Base-by-base conservation (phyloP, 1,140 invertebrate species). In the Bathynomus jamesi region DNA sequence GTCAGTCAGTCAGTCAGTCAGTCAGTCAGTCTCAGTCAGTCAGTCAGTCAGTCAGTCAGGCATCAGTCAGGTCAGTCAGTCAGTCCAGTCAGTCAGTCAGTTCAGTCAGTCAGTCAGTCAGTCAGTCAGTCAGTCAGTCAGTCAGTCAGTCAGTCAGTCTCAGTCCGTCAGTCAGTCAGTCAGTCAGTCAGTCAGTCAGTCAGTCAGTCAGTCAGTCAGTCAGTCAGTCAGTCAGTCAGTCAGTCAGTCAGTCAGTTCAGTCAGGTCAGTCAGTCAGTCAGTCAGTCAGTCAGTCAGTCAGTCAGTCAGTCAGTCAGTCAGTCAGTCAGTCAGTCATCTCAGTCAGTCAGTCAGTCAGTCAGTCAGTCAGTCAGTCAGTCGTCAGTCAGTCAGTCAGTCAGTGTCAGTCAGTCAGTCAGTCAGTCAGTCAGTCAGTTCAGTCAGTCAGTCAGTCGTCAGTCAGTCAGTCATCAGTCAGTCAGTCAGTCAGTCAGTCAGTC, bases 31-130 rank as follows among this genome's bases (percentile, higher is more conserved):
- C 62, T 63, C 62, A 63, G 62, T 63, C 62, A 63, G 62, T 40
- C 32, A 70, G 68, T 63, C 62, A 63, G 62, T 63, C 32, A 40
- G 32, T 63, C 62, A 63, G 62, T 63, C 62, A 63, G 68, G 28
- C 67, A 24, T 70, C 68, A 66, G 68, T 70, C 68, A 70, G 68
- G 7, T 63, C 62, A 63, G 62, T 63, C 32, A 40, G 32, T 40
- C 61, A 62, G 61, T 62, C 68, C 61, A 8, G 61, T 21, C 61
- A 62, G 61, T 62, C 61, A 62, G 61, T 62, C 61, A 17, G 17
- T 7, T 40, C 32, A 40, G 32, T 70, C 68, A 70, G 68, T 70
- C 68, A 66, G 68, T 70, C 68, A 70, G 68, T 70, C 68, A 67
- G 61, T 62, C 61, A 40, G 66, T 67, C 66, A 40, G 66, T 67